phyloP scores from a whole-genome alignment of 2,797 vertebrate species.

The Lepidocolaptes lacrymiger region DNA sequence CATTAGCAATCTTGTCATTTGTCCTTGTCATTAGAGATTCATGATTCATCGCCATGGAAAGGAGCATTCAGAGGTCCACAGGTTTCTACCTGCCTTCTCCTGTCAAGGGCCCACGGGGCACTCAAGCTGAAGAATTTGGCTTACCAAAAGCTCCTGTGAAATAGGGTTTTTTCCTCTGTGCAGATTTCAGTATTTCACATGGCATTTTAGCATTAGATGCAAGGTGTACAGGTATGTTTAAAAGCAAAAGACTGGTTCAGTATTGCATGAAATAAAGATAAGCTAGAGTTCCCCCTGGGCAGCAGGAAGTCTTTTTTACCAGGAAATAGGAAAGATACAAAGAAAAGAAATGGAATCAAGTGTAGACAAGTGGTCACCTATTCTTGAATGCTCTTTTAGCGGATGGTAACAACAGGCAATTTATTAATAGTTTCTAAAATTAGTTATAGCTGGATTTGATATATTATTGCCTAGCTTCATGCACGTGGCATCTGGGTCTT shows the following conservation, averaged over 20 bases:
- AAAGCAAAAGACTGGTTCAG: background rate
- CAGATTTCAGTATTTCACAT: background rate
- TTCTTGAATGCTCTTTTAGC: background rate
- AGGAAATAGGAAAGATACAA: background rate
- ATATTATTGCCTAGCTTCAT: background rate
- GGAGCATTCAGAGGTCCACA: background rate
- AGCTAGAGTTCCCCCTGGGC: background rate
- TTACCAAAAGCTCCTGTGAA: background rate
- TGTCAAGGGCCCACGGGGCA: background rate
- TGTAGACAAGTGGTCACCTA: background rate
- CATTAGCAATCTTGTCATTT: background rate
- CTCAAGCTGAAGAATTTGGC: background rate
- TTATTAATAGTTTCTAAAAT: background rate
- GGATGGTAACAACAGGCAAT: background rate
- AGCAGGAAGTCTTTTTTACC: background rate
- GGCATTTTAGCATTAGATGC: background rate
- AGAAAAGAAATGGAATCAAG: background rate
- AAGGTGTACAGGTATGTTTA: background rate
- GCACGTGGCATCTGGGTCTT: background rate
- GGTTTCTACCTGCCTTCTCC: background rate
- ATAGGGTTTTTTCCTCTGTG: background rate
- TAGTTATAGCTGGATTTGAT: background rate
- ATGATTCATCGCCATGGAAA: background rate
- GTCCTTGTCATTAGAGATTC: background rate
- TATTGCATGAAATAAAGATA: background rate